phyloP scores from a whole-genome alignment of 2,113 vertebrate genomes.

The Falcunculus frontatus region DNA sequence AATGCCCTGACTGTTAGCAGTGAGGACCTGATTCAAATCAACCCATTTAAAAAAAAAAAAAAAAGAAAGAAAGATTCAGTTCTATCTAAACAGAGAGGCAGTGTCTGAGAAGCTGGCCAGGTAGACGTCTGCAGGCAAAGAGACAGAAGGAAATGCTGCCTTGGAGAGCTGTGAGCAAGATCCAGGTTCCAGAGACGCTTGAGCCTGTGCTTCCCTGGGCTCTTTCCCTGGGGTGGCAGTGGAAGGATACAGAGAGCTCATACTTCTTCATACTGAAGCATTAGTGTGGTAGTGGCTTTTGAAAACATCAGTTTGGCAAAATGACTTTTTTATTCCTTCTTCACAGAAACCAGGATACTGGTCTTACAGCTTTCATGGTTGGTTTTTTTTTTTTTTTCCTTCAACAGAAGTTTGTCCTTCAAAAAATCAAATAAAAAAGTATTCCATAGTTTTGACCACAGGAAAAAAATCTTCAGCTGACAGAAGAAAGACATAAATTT shows the following conservation, averaged over 20 bases:
- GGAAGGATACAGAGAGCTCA: neutral
- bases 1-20: neutral
- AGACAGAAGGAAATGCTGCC: rapidly evolving
- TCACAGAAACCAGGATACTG: neutral
- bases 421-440: neutral
- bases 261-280: neutral
- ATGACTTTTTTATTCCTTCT: neutral
- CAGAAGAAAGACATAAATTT: neutral
- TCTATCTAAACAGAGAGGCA: neutral
- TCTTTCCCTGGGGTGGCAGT: neutral
- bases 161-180: neutral
- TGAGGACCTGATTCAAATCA: neutral
- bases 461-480: neutral
- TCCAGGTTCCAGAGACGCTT: neutral
- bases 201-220: neutral
- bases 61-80: rapidly evolving
- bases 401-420: neutral
- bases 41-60: too few species aligned
- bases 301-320: neutral
- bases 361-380: neutral
- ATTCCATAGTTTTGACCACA: neutral
- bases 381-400: neutral
- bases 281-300: neutral
- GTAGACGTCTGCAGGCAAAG: rapidly evolving
- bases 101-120: neutral